These are phyloP conservation scores for Adineta ricciae DNA, from an alignment of 2,888 invertebrate genomes.

Conservation along the genomic window DNA sequence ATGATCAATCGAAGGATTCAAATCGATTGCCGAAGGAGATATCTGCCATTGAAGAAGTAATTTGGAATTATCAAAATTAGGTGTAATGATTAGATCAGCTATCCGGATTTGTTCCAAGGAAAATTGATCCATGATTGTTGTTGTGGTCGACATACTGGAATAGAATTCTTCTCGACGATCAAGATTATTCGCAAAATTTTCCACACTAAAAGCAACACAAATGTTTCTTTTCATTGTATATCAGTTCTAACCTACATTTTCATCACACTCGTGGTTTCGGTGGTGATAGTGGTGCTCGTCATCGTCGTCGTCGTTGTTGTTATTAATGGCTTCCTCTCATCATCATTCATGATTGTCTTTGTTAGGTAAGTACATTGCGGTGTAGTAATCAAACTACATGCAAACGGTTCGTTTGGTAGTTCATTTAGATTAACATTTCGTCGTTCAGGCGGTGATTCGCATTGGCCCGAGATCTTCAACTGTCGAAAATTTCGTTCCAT, in stretches of 20 bases:
- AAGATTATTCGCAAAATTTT: not conserved
- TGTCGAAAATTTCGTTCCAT: not conserved
- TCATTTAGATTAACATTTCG: constrained; percentile 2
- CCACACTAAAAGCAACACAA: not conserved
- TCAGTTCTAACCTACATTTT: not conserved
- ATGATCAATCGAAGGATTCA: not conserved
- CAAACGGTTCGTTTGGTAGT: not conserved
- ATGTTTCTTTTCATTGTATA: too few species aligned
- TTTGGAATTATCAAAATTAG: not conserved
- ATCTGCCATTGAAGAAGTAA: not conserved
- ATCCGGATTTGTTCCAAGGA: not conserved
- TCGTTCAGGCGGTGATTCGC: not conserved
- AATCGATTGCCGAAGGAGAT: not conserved
- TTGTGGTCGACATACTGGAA: not conserved
- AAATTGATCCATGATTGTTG: not conserved
- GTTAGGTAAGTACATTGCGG: not conserved
- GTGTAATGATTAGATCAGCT: not conserved
- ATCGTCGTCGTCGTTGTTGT: not conserved
- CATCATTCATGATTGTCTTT: too few species aligned
- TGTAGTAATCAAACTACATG: not conserved
- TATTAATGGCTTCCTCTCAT: too few species aligned
- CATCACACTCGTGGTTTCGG: not conserved
- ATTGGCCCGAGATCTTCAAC: not conserved
- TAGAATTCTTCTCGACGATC: not conserved
- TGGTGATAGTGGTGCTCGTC: not conserved